phyloP scores from a whole-genome alignment of 2,113 vertebrate species.

The Geococcyx californianus region DNA sequence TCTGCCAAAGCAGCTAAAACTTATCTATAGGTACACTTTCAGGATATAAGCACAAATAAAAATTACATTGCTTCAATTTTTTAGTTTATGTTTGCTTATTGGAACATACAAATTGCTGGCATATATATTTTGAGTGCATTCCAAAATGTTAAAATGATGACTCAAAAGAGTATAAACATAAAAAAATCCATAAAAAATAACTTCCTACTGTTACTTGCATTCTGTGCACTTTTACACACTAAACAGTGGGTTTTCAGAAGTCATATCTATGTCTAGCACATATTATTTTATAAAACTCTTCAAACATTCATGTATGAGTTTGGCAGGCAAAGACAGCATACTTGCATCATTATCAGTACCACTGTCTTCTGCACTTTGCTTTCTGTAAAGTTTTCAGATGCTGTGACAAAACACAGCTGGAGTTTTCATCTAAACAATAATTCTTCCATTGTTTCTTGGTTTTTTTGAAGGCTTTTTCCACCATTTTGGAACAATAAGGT shows the following conservation, averaged over 20 bases:
- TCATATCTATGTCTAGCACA: not conserved
- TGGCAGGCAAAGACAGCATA: not conserved
- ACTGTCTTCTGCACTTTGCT: not conserved
- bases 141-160: not conserved
- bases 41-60: not conserved
- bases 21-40: not conserved
- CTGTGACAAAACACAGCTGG: rapidly evolving
- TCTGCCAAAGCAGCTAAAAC: not conserved
- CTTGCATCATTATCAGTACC: not conserved
- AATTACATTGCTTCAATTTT: not conserved
- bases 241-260: not conserved
- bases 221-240: not conserved
- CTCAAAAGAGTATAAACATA: not conserved
- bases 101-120: not conserved
- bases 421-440: not conserved
- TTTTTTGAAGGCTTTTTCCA: not conserved
- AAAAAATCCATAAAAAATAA: not conserved
- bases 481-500: not conserved
- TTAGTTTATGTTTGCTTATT: not conserved
- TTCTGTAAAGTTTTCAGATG: not conserved
- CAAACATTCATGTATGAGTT: not conserved
- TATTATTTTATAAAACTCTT: not conserved
- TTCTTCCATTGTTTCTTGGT: not conserved
- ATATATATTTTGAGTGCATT: not conserved
- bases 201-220: not conserved